These are phyloP conservation scores for Puntigrus tetrazona DNA, from an alignment of 2,113 vertebrate species.

Conservation along the genomic window DNA sequence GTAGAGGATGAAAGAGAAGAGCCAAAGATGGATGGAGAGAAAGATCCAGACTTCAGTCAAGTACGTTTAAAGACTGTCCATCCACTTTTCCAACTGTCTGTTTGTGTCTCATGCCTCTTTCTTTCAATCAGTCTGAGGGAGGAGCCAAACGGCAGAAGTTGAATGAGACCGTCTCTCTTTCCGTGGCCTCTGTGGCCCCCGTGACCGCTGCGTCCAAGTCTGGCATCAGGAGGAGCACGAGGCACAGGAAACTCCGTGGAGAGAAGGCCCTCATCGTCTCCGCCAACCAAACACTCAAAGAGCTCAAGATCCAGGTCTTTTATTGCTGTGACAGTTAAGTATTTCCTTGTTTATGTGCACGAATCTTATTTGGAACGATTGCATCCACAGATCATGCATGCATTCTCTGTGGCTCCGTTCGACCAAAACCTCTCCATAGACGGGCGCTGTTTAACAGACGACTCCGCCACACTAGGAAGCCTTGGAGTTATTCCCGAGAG, in stretches of 20 bases:
- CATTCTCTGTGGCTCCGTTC: constrained; percentile 97
- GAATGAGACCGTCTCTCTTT: constrained; percentile 2
- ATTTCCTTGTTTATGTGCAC: background rate
- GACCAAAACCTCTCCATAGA: constrained; percentile 97
- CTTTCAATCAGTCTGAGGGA: constrained; percentile 76
- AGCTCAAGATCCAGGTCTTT: constrained; percentile 94
- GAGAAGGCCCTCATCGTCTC: constrained; percentile 95
- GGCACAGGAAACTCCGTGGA: constrained; percentile 89
- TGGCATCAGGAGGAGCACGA: constrained; percentile 87
- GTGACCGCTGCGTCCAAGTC: constrained; percentile 72
- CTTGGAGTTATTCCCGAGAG: constrained; percentile 93
- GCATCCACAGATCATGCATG: constrained; percentile 91
- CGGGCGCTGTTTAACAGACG: constrained; percentile 86
- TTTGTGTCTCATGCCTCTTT: background rate
- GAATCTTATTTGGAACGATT: background rate
- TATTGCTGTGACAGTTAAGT: too few species aligned
- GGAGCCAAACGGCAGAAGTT: constrained; percentile 84
- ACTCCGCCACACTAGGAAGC: constrained; percentile 88
- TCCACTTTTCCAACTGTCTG: background rate
- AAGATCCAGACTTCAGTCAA: constrained; percentile 93
- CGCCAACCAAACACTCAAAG: constrained; percentile 92
- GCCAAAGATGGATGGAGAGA: constrained; percentile 85
- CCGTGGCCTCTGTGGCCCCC: constrained; percentile 55
- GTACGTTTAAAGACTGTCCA: constrained; percentile 63
- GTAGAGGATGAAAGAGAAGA: constrained; percentile 94